Evolutionary conservation across 2,888 invertebrate species (phyloP), one percentile per base, ranked within the genome.

Genomic region (Invenusta paracnida): DNA sequence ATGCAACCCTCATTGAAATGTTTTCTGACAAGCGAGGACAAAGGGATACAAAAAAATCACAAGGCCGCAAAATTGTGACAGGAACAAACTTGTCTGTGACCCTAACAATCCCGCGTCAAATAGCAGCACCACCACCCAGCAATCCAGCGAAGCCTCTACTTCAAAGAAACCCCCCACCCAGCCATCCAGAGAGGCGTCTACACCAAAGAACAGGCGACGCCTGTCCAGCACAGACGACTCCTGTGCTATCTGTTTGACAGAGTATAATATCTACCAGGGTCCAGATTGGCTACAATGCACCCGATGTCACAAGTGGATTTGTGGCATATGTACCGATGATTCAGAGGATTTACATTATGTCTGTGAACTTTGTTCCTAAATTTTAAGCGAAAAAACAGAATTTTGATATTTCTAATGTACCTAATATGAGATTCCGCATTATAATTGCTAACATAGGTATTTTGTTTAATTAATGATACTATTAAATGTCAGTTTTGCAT

Each of bases 1-100:
- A 79, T 79, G 23, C 79, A 79, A 79, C 79, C 23, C 79, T 79
- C 79, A 79, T 79, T 28, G 23, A 79, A 79, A 79, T 79, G 79
- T 79, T 79, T n/a, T 79, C 79, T 11, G 79, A 79, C 5, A 79
- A 27, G 79, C 23, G 29, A 79, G n/a, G 29, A n/a, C 79, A 27
- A 27, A 79, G n/a, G 23, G 79, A 79, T 25, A 79, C 23, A 27
- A 79, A 79, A 27, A 79, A 79, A 27, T 25, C 79, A n/a, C 23
- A 23, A 27, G 79, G 79, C 79, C 29, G 23, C 79, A 79, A 79
- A 2, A 79, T 79, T 28, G 29, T 79, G 23, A 11, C 79, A n/a
- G 79, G n/a, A 48, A 48, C 48, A 48, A 48, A 48, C 48, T 48
- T 48, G 5, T 48, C 48, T 48, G 48, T 48, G 48, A 48, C 48